phyloP scores from a whole-genome alignment of 2,888 invertebrate species.

The Augiades crinisus region DNA sequence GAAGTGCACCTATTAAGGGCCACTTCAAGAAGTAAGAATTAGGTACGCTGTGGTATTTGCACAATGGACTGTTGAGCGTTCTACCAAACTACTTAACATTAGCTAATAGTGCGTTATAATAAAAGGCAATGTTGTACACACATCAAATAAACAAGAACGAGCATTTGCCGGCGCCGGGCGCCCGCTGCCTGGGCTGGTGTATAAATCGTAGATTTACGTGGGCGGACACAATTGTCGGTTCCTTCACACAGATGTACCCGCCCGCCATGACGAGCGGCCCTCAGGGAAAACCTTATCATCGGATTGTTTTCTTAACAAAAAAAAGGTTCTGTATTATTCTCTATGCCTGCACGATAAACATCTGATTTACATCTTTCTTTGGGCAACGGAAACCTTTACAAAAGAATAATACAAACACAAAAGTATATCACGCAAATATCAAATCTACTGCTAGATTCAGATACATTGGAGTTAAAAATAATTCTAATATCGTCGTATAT shows the following conservation, averaged over 20 bases:
- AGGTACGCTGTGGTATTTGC: too few species aligned
- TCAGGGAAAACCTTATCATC: slow-evolving; percentile 24
- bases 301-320: slow-evolving; percentile 7
- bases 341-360: not conserved
- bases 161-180: slow-evolving; percentile 40
- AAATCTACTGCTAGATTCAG: too few species aligned
- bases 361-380: not conserved
- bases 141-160: slow-evolving; percentile 23
- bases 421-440: too few species aligned
- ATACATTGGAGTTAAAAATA: too few species aligned
- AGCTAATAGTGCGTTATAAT: slow-evolving; percentile 9
- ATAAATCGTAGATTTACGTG: slow-evolving; percentile 58
- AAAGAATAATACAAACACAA: not conserved
- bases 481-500: too few species aligned
- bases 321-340: slow-evolving; percentile 2
- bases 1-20: too few species aligned
- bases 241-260: slow-evolving; percentile 45
- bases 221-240: slow-evolving; percentile 54
- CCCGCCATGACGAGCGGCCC: slow-evolving; percentile 25
- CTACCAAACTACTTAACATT: not conserved
- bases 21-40: too few species aligned
- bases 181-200: slow-evolving; percentile 42
- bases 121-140: slow-evolving; percentile 18
- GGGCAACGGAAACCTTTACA: not conserved
- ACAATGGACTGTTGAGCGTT: too few species aligned